Base-by-base conservation (phyloP, 2,888 invertebrate species). In the Thyatira batis region DNA sequence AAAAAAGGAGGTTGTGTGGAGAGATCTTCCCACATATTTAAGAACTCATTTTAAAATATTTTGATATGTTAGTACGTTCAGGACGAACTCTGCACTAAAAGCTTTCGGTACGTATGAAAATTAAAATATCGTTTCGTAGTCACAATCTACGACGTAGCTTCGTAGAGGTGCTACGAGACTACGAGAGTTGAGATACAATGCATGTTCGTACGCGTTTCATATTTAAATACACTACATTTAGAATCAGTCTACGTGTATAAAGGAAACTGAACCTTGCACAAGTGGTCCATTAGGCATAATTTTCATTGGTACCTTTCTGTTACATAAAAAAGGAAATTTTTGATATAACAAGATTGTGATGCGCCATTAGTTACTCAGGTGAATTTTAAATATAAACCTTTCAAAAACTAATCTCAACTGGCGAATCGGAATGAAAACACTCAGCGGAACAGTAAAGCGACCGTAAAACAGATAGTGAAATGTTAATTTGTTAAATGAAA, bases 401-500 rank as follows among this genome's bases (percentile, higher is more conserved):
- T 49, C 52, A 39, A 33, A 28, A 6, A 17, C 45, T 48, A 33
- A 57, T 52, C 46, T 50, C 43, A 50, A 6, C 25, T 17, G 20
- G 21, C 44, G 50, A 43, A 50, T 54, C 67, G 67, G 57, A 62
- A 61, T 67, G 55, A 61, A 72, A 76, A 79, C 73, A 73, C 69
- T 69, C 60, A 57, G 58, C 53, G 65, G 61, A 71, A 83, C 81
- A 78, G 78, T 76, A 76, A 81, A 82, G 76, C 67, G 64, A 65
- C 72, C 68, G 77, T 84, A 78, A 85, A 86, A 83, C 75, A 76
- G 80, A 84, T 88, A 85, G 84, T 84, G 81, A 85, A 85, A 87
- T 81, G 85, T 85, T 89, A 87, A 87, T 87, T 85, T 72, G 72
- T 76, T 66, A 82, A 89, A 89, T 87, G 81, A 88, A 89, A 87